These are phyloP conservation scores for Entomobrya proxima DNA, from an alignment of 2,888 invertebrate genomes.

Conservation along the genomic window DNA sequence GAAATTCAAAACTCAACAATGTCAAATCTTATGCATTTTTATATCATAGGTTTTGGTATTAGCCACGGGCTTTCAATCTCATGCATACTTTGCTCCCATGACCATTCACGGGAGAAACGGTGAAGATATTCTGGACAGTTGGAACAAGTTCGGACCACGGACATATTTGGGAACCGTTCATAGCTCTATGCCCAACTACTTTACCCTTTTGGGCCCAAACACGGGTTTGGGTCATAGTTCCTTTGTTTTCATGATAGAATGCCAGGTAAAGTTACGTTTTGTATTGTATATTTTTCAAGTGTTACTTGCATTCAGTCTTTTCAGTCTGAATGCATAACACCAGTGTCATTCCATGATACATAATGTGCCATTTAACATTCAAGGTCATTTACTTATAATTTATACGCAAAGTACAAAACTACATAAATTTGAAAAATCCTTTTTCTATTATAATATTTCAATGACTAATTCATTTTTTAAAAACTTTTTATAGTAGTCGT, in stretches of 20 bases:
- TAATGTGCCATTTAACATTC: no score
- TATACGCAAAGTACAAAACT: no score
- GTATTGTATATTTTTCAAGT: no score
- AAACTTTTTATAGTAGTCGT: no score
- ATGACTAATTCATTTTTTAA: no score
- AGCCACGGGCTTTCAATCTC: conserved; percentile 70
- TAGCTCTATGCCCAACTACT: conserved; percentile 66
- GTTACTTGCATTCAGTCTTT: no score
- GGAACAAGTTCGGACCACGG: conserved; percentile 58
- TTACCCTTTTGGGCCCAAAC: conserved; percentile 68
- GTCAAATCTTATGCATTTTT: neutral
- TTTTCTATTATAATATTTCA: no score
- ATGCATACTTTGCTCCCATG: conserved; percentile 71
- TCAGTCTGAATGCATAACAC: no score
- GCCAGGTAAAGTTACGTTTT: no score
- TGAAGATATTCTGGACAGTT: conserved; percentile 54
- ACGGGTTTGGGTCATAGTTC: conserved; percentile 66
- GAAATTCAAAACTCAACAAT: neutral
- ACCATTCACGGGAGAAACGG: conserved; percentile 60
- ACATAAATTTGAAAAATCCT: no score
- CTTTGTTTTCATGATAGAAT: conserved; percentile 64
- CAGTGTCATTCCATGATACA: no score
- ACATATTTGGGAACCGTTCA: conserved; percentile 66
- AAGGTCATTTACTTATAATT: no score
- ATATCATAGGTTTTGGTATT: conserved; percentile 69